Percentiles rank a stretch among this genome's conserved stretches.
Evolutionary conservation across 1,140 invertebrate genomes (phyloP).

Genomic region (Magallana ariakensis): DNA sequence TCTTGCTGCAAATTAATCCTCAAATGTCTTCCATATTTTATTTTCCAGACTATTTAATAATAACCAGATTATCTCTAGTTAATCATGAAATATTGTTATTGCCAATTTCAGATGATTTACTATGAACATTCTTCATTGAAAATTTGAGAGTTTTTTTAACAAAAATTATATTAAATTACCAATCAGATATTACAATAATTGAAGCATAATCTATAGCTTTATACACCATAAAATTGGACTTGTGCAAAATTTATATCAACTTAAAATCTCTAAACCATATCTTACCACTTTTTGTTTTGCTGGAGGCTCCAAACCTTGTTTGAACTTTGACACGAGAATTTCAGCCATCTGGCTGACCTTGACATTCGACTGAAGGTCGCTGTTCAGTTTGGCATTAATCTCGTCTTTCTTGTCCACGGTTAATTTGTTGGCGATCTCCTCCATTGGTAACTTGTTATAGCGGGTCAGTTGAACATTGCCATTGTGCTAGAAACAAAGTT

Average conservation of each 20-base stretch:
- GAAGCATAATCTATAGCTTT: background rate
- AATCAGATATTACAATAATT: no score
- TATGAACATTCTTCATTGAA: no score
- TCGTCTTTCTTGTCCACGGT: conserved; percentile 58
- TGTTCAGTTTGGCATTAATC: conserved; percentile 44
- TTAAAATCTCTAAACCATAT: background rate
- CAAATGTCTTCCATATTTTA: no score
- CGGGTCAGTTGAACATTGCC: conserved; percentile 63
- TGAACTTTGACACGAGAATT: conserved; percentile 80
- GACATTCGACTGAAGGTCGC: conserved; percentile 83
- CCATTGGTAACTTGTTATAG: conserved; percentile 72
- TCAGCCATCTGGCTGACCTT: conserved; percentile 93
- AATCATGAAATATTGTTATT: no score
- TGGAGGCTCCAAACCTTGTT: conserved; percentile 54
- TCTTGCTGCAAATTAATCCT: no score
- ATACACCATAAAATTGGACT: no score
- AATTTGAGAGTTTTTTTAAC: no score
- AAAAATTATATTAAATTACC: background rate
- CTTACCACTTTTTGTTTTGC: conserved; percentile 50
- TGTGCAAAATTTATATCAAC: no score
- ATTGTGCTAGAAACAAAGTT: conserved; percentile 39
- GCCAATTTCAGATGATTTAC: no score
- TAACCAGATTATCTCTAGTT: no score
- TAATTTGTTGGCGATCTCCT: conserved; percentile 71
- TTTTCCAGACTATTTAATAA: no score